These are phyloP conservation scores for Amphiprion clarkii DNA, from an alignment of 2,797 vertebrate species.

Conservation along the genomic window DNA sequence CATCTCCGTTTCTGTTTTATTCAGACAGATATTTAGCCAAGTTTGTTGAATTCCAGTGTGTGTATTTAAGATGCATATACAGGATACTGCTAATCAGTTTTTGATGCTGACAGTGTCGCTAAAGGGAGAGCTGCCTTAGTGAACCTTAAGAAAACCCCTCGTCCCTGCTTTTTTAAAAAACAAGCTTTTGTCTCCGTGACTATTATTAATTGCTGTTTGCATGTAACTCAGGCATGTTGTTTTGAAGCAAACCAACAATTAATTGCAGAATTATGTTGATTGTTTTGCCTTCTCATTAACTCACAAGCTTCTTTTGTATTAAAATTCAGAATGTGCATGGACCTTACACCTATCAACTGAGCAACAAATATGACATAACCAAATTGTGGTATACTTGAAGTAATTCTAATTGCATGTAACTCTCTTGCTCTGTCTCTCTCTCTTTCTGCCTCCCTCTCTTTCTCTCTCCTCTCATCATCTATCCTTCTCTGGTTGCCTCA, in stretches of 20 bases:
- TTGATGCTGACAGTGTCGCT: constrained; percentile 25
- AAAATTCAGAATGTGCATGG: constrained; percentile 81
- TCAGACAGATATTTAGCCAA: constrained; percentile 9
- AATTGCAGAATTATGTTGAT: constrained; percentile 59
- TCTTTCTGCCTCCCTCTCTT: constrained; percentile 55
- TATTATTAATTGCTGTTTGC: constrained; percentile 74
- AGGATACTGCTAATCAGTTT: constrained; percentile 3
- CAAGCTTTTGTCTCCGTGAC: constrained; percentile 51
- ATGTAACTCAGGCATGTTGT: constrained; percentile 77
- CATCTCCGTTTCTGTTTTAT: constrained; percentile 21
- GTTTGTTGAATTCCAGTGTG: constrained; percentile 1
- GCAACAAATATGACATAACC: constrained; percentile 77
- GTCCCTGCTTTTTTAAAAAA: constrained; percentile 53
- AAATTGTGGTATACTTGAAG: constrained; percentile 87
- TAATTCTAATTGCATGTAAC: constrained; percentile 97
- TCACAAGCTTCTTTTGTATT: constrained; percentile 60
- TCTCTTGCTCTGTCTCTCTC: constrained; percentile 86
- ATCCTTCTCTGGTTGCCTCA: constrained; percentile 43
- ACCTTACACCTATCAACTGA: constrained; percentile 64
- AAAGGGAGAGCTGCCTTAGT: constrained; percentile 38
- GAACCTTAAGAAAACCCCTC: constrained; percentile 27
- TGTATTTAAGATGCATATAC: constrained; percentile 8
- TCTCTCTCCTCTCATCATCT: constrained; percentile 12
- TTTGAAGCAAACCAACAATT: constrained; percentile 58
- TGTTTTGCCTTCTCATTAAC: constrained; percentile 72